Evolutionary conservation across 2,888 invertebrate species (phyloP), one percentile per base, ranked within the genome.

Genomic region (Eristalinus sepulchralis): DNA sequence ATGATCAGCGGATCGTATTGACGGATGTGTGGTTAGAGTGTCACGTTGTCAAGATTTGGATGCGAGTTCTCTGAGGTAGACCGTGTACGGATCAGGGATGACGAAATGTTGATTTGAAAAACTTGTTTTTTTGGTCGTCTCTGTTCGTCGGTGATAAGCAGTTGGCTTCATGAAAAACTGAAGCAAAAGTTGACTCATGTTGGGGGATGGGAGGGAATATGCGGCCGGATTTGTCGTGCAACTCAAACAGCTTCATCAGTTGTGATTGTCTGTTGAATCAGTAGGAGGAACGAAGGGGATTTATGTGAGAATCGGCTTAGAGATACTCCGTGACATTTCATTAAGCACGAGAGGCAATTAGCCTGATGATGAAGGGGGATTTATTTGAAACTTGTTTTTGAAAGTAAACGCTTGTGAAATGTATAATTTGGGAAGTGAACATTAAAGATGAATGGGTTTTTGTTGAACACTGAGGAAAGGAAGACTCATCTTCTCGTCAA

Each of bases 21-120:
- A 62, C 67, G 72, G 62, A 73, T 80, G 62, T 72, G 62, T 72
- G 79, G 72, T 66, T 53, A 33, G 9, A 64, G 71, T 59, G 60
- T 67, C 72, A 36, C 36, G 53, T 55, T 60, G 24, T 59, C 39
- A 27, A 59, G 20, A 47, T 53, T 62, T 4, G 36, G 60, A 36
- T 62, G 17, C 20, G n/a, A 9, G 39, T 47, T 47, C n/a, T 17
- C 39, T 47, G 47, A 1, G 47, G 47, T 8, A 47, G 47, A 3
- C 39, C 27, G 27, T 39, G 10, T n/a, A n/a, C 5, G 47, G 47
- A n/a, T 5, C 11, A 0, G 36, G 9, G 70, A 77, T 53, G 34
- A 27, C 62, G 33, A 67, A 72, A 27, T 31, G 10, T 34, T 60
- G 24, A 64, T 60, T 10, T 27, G 24, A 24, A 11, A 27, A 55